These are phyloP conservation scores for Minunthozetes semirufus DNA, from an alignment of 2,888 invertebrate genomes.

Conservation along the genomic window DNA sequence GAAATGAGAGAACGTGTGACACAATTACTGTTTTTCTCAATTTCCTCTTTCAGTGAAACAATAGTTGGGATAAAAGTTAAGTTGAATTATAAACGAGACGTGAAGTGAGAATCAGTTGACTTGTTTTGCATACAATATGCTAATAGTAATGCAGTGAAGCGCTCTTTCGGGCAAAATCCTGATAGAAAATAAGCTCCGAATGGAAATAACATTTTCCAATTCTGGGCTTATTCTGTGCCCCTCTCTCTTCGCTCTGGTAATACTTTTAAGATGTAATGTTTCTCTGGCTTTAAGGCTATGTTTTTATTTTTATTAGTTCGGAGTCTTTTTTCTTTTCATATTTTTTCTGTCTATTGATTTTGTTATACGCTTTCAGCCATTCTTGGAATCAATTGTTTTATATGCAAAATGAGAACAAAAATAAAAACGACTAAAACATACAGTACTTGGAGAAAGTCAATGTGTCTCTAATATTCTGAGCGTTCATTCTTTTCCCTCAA, in stretches of 20 bases:
- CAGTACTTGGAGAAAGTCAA: no score
- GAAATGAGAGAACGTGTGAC: no score
- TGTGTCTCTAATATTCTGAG: no score
- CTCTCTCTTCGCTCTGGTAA: not conserved
- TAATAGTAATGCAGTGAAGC: not conserved
- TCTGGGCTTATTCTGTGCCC: no score
- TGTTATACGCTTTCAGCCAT: not conserved
- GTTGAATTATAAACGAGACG: not conserved
- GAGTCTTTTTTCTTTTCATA: not conserved
- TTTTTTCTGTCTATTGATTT: not conserved
- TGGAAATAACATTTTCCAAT: no score
- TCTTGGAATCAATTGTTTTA: no score
- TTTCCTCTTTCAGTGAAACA: not conserved
- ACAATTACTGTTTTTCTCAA: not conserved
- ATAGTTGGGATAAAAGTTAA: not conserved
- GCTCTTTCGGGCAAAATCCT: not conserved
- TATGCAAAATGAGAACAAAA: no score
- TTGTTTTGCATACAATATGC: not conserved
- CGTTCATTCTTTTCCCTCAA: no score
- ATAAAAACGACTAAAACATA: no score
- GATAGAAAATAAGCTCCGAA: not conserved
- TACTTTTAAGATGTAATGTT: not conserved
- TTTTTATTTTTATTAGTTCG: not conserved
- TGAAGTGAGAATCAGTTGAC: not conserved
- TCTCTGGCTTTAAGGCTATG: not conserved